Evolutionary conservation across 2,113 vertebrate species (phyloP).

Genomic region (Phainopepla nitens): DNA sequence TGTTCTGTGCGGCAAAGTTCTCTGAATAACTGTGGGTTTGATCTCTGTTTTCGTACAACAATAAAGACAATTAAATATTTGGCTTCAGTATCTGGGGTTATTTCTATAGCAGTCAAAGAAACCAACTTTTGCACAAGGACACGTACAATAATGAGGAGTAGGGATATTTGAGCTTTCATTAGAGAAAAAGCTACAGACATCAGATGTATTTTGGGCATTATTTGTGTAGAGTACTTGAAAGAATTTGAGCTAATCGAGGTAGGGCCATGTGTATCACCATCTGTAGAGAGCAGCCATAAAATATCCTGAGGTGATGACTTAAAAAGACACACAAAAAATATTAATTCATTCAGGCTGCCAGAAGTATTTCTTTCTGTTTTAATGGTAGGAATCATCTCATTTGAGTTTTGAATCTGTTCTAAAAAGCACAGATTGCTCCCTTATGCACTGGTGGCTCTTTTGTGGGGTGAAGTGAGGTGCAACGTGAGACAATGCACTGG

Average conservation of each 20-base stretch:
- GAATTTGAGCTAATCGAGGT: background rate
- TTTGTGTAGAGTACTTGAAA: conserved; percentile 25
- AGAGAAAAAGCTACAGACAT: background rate
- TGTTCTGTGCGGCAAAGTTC: background rate
- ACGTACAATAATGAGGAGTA: background rate
- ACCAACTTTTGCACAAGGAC: background rate
- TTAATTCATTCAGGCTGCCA: background rate
- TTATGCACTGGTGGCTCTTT: background rate
- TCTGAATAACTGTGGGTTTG: conserved; percentile 1
- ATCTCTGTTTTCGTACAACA: conserved; percentile 28
- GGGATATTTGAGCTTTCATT: background rate
- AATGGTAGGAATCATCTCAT: background rate
- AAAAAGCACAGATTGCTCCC: background rate
- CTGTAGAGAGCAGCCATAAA: conserved; percentile 2
- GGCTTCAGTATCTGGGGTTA: background rate
- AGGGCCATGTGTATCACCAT: conserved; percentile 12
- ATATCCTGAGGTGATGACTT: conserved; percentile 36
- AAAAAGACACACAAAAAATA: conserved; percentile 15
- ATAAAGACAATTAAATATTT: conserved; percentile 56
- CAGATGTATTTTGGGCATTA: conserved; percentile 1
- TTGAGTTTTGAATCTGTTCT: background rate
- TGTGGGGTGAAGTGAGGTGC: background rate
- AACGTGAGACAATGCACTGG: background rate
- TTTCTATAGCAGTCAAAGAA: background rate
- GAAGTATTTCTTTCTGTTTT: background rate